Conservation (phyloP, 2,797 vertebrate genomes). For the Cottoperca gobio region DNA sequence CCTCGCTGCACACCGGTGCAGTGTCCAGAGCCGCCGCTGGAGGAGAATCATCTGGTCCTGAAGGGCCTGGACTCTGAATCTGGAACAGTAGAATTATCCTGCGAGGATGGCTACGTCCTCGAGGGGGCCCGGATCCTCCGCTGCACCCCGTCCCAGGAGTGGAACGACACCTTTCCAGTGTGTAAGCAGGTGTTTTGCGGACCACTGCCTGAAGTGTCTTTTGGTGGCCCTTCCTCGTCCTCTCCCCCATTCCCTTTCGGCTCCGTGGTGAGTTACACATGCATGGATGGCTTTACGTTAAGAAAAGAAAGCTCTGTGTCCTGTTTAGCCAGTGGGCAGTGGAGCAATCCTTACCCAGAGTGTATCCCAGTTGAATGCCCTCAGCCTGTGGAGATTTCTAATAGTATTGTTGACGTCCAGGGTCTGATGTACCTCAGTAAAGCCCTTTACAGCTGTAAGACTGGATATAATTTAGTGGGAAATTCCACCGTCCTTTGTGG, state of each 20-base stretch:
- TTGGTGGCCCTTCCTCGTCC: slow-evolving; percentile 85
- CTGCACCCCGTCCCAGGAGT: slow-evolving; percentile 90
- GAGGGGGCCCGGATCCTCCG: slow-evolving; percentile 89
- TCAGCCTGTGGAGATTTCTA: slow-evolving; percentile 91
- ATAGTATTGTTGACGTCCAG: slow-evolving; percentile 96
- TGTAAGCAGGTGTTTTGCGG: slow-evolving; percentile 91
- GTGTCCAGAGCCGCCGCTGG: slow-evolving; percentile 92
- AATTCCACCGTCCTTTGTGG: slow-evolving; percentile 94
- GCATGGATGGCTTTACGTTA: slow-evolving; percentile 93
- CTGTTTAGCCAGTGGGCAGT: slow-evolving; percentile 89
- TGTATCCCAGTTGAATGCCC: slow-evolving; percentile 95
- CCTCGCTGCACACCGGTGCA: slow-evolving; percentile 91
- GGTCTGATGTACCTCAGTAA: slow-evolving; percentile 97
- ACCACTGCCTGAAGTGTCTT: slow-evolving; percentile 89
- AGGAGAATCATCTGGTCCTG: slow-evolving; percentile 92
- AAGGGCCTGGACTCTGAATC: slow-evolving; percentile 87
- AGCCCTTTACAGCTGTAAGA: slow-evolving; percentile 93
- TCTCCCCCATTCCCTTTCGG: slow-evolving; percentile 85
- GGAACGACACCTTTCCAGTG: slow-evolving; percentile 95
- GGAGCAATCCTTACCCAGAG: slow-evolving; percentile 92
- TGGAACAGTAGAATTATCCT: slow-evolving; percentile 90
- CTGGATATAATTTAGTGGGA: slow-evolving; percentile 91
- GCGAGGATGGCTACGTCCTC: slow-evolving; percentile 91
- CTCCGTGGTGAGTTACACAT: slow-evolving; percentile 88
- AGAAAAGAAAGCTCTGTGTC: slow-evolving; percentile 81